Percentiles rank a stretch among this genome's conserved stretches.
Evolutionary conservation across 2,113 vertebrate genomes (phyloP).

Genomic region (Nothocercus nigrocapillus): DNA sequence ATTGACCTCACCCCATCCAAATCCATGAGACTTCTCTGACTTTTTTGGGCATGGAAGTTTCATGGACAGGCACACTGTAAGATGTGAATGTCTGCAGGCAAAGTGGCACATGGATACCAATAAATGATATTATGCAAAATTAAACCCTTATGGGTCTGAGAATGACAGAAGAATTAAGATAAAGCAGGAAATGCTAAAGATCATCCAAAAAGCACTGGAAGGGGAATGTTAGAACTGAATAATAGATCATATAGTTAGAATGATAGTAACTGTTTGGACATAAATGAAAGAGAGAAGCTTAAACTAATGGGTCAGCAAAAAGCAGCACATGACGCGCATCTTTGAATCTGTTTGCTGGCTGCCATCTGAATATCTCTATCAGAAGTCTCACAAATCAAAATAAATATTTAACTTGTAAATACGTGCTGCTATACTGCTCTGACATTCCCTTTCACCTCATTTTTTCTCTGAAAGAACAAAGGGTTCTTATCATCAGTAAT

Average conservation of each 20-base stretch:
- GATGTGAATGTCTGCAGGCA: background rate
- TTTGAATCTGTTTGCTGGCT: constrained; percentile 11
- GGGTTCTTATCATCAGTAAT: background rate
- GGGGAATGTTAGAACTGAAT: background rate
- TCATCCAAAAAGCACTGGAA: background rate
- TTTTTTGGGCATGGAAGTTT: background rate
- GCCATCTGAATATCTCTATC: constrained; percentile 14
- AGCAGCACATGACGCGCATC: background rate
- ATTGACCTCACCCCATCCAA: background rate
- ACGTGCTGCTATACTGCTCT: background rate
- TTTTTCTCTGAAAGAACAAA: background rate
- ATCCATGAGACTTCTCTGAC: background rate
- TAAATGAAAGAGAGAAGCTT: background rate
- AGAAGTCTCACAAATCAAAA: constrained; percentile 35
- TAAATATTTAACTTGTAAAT: constrained; percentile 28
- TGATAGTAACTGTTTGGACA: background rate
- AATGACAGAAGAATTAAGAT: background rate
- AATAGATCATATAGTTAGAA: background rate
- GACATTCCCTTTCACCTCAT: background rate
- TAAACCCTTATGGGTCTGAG: background rate
- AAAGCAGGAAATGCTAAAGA: background rate
- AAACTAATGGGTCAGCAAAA: background rate
- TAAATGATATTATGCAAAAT: background rate
- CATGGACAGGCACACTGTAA: background rate
- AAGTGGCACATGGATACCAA: background rate